Evolutionary conservation across 37 sponge, comb jelly and placozoan genomes (phyloP), one percentile per base, ranked within the genome.

Genomic region (Diacarnus erythraeanus): DNA sequence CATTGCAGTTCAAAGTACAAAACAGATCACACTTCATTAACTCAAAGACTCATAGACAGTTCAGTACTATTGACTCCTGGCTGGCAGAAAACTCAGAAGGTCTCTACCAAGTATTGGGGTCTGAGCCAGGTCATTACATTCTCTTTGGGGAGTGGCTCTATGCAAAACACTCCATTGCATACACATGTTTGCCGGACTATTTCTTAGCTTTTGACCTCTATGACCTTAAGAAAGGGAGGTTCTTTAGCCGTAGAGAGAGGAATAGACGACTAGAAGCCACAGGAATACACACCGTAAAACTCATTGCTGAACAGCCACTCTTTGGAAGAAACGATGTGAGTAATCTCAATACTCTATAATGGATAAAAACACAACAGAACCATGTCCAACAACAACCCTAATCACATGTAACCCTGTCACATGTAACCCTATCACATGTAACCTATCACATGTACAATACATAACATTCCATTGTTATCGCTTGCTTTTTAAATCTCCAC

Each of bases 111-210:
- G 33, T 95, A 3, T 60, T 95, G 31, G 38, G 38, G 17, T 65
- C 66, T 20, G 61, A 60, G 6, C 82, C 89, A 20, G 92, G 84
- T 0, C 78, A 60, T 5, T 86, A 90, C 38, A 83, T 95, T 27
- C 86, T 95, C 44, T 95, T 91, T 75, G 95, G 92, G 25, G 95
- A 95, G 57, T 95, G 95, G 95, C 75, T 95, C 42, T 91, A 88
- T 71, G 95, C 95, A n/a, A 95, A 91, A 72, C 95, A 95, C 72
- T 91, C 95, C 58, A 95, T 95, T 29, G 92, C 85, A 58, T 95
- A 95, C 81, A 95, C 89, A 10, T 42, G 80, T n/a, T 51, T 95
- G 35, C 95, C 95, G 10, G 89, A 81, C 10, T 82, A 88, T 51
- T 95, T 95, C 69, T 57, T 95, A 34, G 95, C 89, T 2, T 95